A percentile compares a stretch with the other conserved stretches of the same genome.
Evolutionary conservation across 2,888 invertebrate species (phyloP).

Genomic region (Ashinkailepas kermadecensis): DNA sequence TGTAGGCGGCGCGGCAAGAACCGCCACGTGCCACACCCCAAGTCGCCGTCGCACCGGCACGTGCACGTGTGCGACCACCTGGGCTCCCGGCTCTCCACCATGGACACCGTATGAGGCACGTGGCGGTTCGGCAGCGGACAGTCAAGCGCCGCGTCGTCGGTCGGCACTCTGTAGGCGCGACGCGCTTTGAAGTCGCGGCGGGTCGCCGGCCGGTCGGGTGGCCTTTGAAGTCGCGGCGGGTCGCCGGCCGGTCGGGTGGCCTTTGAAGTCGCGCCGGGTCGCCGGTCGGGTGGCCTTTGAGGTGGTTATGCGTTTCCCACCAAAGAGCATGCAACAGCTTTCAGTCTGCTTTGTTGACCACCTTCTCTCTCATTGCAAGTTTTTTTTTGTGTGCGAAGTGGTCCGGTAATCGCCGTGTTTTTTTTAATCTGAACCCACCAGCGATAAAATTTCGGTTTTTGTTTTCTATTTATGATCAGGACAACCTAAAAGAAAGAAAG

Average conservation of each 20-base stretch:
- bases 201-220: not conserved
- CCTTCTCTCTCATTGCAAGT: no score
- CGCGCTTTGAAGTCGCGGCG: not conserved
- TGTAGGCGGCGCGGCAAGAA: slow-evolving; percentile 44
- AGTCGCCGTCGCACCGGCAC: slow-evolving; percentile 25
- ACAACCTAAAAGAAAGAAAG: no score
- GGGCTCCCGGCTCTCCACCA: slow-evolving; percentile 34
- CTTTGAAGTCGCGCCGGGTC: not conserved
- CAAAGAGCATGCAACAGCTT: no score
- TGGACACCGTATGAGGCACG: slow-evolving; percentile 33
- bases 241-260: not conserved
- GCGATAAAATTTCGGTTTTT: no score
- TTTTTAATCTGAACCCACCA: no score
- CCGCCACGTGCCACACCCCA: slow-evolving; percentile 31
- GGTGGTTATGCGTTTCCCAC: not conserved
- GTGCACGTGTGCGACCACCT: slow-evolving; percentile 33
- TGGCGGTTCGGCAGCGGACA: slow-evolving; percentile 6
- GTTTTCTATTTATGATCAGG: no score
- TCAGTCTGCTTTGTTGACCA: no score
- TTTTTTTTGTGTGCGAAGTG: no score
- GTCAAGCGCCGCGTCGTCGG: not conserved
- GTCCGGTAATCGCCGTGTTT: no score
- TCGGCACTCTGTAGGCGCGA: not conserved
- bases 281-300: not conserved
- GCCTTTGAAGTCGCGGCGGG: no score